Percentiles rank a stretch among this genome's conserved stretches.
Evolutionary conservation across 1,140 invertebrate genomes (phyloP).

Genomic region (Camponotus floridanus): DNA sequence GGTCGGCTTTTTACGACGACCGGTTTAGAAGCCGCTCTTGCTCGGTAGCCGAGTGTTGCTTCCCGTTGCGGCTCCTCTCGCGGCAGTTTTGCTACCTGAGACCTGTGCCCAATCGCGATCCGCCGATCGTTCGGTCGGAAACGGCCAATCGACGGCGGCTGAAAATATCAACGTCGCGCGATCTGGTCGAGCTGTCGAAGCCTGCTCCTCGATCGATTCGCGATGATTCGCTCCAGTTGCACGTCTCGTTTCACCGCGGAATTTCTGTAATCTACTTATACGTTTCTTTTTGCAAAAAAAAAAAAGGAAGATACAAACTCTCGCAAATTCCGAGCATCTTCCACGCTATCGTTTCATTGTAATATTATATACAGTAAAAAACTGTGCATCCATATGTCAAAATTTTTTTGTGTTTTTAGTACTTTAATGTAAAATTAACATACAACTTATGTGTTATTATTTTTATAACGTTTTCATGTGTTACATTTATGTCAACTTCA

Average conservation of each 20-base stretch:
- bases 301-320: not conserved
- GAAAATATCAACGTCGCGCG: constrained; percentile 44
- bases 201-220: constrained; percentile 28
- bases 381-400: too few species aligned
- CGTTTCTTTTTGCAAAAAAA: not conserved
- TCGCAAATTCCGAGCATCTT: not conserved
- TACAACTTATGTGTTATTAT: too few species aligned
- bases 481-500: too few species aligned
- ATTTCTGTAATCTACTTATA: constrained; percentile 5
- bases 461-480: too few species aligned
- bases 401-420: too few species aligned
- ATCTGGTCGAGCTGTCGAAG: constrained; percentile 10
- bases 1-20: constrained; percentile 82
- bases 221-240: constrained; percentile 47
- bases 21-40: constrained; percentile 80
- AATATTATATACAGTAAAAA: too few species aligned
- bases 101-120: constrained; percentile 80
- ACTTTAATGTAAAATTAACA: too few species aligned
- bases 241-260: constrained; percentile 19
- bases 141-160: constrained; percentile 64
- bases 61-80: constrained; percentile 65
- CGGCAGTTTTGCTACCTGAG: constrained; percentile 71
- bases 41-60: constrained; percentile 68
- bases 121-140: constrained; percentile 50
- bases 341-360: not conserved